phyloP scores from a whole-genome alignment of 2,888 invertebrate genomes.

The Meloe dianella region DNA sequence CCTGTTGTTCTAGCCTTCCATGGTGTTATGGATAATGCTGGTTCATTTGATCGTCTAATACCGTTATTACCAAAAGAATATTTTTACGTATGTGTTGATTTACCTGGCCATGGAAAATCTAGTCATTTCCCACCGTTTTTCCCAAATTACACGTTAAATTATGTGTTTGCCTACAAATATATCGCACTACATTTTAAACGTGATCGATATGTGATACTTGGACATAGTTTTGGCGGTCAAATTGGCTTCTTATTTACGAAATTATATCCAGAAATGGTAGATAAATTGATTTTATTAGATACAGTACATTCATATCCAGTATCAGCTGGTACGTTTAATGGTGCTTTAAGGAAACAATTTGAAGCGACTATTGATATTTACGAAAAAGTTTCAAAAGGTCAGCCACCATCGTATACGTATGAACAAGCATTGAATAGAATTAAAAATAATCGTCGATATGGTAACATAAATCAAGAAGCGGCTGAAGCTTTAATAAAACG shows the following conservation, averaged over 20 bases:
- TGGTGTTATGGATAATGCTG: constrained; percentile 67
- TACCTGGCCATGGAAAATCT: constrained; percentile 69
- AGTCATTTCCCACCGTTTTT: constrained; percentile 60
- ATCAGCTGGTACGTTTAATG: constrained; percentile 41
- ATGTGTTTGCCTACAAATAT: constrained; percentile 53
- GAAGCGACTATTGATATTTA: constrained; percentile 51
- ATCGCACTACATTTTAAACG: constrained; percentile 49
- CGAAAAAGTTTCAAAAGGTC: constrained; percentile 40
- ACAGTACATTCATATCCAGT: constrained; percentile 49
- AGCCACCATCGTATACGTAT: constrained; percentile 55
- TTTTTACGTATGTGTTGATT: constrained; percentile 62
- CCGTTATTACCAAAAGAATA: constrained; percentile 61
- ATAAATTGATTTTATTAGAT: constrained; percentile 60
- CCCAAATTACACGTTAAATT: constrained; percentile 57
- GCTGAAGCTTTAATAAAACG: constrained; percentile 62
- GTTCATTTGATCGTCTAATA: constrained; percentile 65
- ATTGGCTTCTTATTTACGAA: constrained; percentile 54
- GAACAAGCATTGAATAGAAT: constrained; percentile 62
- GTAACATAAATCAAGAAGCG: constrained; percentile 57
- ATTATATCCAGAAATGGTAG: constrained; percentile 58
- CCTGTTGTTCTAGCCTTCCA: constrained; percentile 66
- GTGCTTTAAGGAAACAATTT: constrained; percentile 53
- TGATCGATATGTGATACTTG: constrained; percentile 51
- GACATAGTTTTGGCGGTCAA: constrained; percentile 62
- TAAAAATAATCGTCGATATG: constrained; percentile 55